Base-by-base conservation (phyloP, 2,113 vertebrate genomes). In the Sinocyclocheilus rhinocerous region DNA sequence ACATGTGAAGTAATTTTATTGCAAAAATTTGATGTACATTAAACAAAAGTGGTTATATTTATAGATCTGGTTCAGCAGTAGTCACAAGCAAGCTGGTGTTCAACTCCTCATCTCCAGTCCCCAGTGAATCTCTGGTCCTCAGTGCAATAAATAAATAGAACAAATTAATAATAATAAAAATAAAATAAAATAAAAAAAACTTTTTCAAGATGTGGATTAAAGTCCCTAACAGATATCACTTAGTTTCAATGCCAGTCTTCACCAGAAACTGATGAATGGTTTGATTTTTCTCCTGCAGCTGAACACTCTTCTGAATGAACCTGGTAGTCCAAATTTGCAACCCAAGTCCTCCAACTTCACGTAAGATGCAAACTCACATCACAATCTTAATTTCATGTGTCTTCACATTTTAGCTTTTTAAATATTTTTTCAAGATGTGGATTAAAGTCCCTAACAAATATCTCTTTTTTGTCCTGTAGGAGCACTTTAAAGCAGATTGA, bases 71-170 rank as follows among this genome's bases (percentile, higher is more conserved):
- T 45, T 50, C 75, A 48, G n/a, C 65, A 36, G 33, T 36, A 22
- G 82, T 50, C 18, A 72, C 6, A 7, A 77, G n/a, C 82, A 81
- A 4, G 6, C 50, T 87, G 24, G 5, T 52, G 63, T 87, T 87
- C 55, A 55, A 42, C 26, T 75, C 42, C 22, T 63, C 76, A 84
- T 48, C 29, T 87, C 82, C 82, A 83, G 81, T 83, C 16, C 81
- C 81, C 63, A 70, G 45, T 80, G 52, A 84, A 70, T 20, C 8
- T 75, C 29, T 57, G 55, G 86, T 87, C 55, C 55, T 84, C 15
- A 84, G 7, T 33, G n/a, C n/a, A n/a, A n/a, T n/a, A n/a, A n/a
- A n/a, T n/a, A n/a, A n/a, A n/a, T n/a, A n/a, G n/a, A n/a, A n/a
- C n/a, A n/a, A n/a, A n/a, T n/a, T n/a, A n/a, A n/a, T n/a, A n/a